Evolutionary conservation across 1,140 invertebrate species (phyloP).

Genomic region (Orchesella cincta): DNA sequence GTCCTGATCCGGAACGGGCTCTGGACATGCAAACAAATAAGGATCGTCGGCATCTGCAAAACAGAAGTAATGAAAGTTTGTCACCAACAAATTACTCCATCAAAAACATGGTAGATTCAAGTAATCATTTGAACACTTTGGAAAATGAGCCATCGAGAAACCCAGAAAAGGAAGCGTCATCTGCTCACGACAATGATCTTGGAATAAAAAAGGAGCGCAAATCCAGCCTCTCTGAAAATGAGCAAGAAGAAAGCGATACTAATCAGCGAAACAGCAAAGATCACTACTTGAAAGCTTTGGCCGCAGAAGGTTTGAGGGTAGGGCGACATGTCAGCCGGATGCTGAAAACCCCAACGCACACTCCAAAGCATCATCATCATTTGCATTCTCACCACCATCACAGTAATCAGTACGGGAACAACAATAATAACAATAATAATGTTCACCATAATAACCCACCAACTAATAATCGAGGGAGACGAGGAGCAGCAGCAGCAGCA

Average conservation of each 20-base stretch:
- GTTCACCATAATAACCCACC: constrained; percentile 1
- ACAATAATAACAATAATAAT: constrained; percentile 21
- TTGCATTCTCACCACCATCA: neutral
- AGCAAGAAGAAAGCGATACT: constrained; percentile 21
- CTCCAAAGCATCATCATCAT: neutral
- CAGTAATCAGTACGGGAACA: neutral
- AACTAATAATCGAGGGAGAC: constrained; percentile 4
- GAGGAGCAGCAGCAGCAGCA: constrained; percentile 9
- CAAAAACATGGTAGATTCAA: constrained; percentile 20
- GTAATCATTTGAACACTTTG: neutral
- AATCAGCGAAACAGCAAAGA: constrained; percentile 33
- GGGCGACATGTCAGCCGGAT: constrained; percentile 46
- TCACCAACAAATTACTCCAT: constrained; percentile 23
- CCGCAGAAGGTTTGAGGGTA: constrained; percentile 45
- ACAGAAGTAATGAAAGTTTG: neutral
- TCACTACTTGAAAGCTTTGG: constrained; percentile 45
- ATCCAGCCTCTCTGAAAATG: constrained; percentile 20
- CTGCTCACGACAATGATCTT: neutral
- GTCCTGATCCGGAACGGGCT: neutral
- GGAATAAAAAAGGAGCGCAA: neutral
- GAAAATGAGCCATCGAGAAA: constrained; percentile 9
- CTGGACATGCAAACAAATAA: constrained; percentile 10
- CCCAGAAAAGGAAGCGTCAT: neutral
- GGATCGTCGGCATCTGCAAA: neutral
- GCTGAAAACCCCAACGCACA: constrained; percentile 30